phyloP scores from a whole-genome alignment of 2,113 vertebrate genomes.

The Barnardius zonarius region DNA sequence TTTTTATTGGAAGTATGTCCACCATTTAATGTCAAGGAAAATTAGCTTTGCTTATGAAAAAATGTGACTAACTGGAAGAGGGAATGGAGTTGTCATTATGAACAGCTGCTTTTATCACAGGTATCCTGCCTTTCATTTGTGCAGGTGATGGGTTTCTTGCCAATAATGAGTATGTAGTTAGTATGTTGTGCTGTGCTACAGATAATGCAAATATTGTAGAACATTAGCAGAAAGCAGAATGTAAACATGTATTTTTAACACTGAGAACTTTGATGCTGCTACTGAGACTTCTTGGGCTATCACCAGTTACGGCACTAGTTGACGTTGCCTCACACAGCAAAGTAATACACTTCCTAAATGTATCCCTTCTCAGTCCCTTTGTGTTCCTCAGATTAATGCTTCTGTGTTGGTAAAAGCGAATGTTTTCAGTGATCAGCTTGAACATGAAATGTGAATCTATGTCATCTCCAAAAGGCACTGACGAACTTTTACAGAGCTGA shows the following conservation, averaged over 20 bases:
- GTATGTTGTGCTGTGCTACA: not conserved
- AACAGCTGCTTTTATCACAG: not conserved
- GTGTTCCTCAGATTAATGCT: not conserved
- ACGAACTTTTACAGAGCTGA: not conserved
- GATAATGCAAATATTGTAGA: not conserved
- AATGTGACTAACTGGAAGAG: not conserved
- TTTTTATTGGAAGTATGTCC: not conserved
- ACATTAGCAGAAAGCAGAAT: not conserved
- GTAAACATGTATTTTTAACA: not conserved
- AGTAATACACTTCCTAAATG: not conserved
- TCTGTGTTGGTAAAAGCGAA: not conserved
- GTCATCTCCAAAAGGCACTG: not conserved
- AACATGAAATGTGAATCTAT: not conserved
- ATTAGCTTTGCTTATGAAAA: not conserved
- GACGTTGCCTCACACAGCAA: not conserved
- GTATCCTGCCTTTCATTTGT: not conserved
- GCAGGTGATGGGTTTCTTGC: not conserved
- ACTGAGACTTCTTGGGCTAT: not conserved
- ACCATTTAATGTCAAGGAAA: not conserved
- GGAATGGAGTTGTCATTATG: not conserved
- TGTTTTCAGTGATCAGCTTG: not conserved
- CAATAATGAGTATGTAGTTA: not conserved
- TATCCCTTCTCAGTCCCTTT: not conserved
- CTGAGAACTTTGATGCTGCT: not conserved
- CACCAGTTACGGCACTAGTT: not conserved